phyloP scores from a whole-genome alignment of 2,113 vertebrate genomes.

The Picathartes gymnocephalus region DNA sequence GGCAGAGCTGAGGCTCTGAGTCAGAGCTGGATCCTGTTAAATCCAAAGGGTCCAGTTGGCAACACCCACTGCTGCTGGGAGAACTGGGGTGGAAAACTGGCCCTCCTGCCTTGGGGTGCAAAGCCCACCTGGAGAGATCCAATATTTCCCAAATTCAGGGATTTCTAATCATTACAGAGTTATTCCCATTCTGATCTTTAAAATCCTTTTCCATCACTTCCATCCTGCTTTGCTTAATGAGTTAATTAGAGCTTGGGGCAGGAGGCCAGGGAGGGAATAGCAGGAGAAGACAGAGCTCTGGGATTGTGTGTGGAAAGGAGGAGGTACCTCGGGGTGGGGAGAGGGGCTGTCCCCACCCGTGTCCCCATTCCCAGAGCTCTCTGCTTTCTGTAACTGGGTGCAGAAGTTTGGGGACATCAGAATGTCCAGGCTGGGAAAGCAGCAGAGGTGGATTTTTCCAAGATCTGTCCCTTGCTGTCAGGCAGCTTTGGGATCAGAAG shows the following conservation, averaged over 20 bases:
- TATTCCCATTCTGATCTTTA: background rate
- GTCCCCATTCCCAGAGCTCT: background rate
- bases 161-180: background rate
- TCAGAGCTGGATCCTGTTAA: background rate
- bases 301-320: background rate
- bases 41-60: background rate
- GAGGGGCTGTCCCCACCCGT: fast-evolving
- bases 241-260: background rate
- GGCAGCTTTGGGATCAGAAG: background rate
- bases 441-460: background rate
- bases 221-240: background rate
- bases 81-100: background rate
- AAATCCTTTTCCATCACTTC: background rate
- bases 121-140: background rate
- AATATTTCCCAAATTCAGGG: fast-evolving
- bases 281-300: fast-evolving
- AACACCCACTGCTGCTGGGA: background rate
- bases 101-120: background rate
- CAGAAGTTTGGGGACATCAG: background rate
- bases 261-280: background rate
- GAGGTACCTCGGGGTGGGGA: background rate
- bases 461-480: background rate
- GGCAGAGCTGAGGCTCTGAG: background rate
- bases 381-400: background rate
- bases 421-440: background rate